phyloP scores from a whole-genome alignment of 2,888 invertebrate species.

The Conus canariensis region DNA sequence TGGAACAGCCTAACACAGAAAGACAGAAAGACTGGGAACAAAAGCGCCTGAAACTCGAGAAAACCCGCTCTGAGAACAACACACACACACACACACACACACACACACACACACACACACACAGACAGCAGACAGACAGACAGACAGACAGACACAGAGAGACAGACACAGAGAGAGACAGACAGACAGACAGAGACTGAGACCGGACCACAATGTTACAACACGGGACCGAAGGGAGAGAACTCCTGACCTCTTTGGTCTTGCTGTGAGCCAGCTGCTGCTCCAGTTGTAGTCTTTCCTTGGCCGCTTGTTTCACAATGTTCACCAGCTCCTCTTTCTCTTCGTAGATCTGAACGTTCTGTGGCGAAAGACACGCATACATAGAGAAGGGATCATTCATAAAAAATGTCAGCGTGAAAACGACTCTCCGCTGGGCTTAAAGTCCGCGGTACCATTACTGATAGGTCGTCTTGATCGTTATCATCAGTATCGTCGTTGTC shows the following conservation, averaged over 20 bases:
- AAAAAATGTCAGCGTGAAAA: not conserved
- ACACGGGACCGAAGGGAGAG: not conserved
- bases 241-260: constrained; percentile 56
- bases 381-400: no score
- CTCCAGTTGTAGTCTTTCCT: constrained; percentile 79
- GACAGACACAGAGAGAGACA: no score
- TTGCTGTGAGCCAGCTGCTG: constrained; percentile 69
- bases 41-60: no score
- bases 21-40: no score
- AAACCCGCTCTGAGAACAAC: no score
- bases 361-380: not conserved
- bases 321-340: constrained; percentile 76
- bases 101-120: no score
- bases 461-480: not conserved
- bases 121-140: no score
- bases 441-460: not conserved
- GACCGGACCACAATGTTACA: not conserved
- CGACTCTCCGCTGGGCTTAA: not conserved
- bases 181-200: not conserved
- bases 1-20: no score
- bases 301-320: constrained; percentile 78
- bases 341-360: constrained; percentile 71
- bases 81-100: no score
- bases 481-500: no score
- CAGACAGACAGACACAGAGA: not conserved